A percentile compares a stretch with the other conserved stretches of the same genome.
Conservation (phyloP, 2,113 vertebrate genomes). For the Acanthisitta chloris region DNA sequence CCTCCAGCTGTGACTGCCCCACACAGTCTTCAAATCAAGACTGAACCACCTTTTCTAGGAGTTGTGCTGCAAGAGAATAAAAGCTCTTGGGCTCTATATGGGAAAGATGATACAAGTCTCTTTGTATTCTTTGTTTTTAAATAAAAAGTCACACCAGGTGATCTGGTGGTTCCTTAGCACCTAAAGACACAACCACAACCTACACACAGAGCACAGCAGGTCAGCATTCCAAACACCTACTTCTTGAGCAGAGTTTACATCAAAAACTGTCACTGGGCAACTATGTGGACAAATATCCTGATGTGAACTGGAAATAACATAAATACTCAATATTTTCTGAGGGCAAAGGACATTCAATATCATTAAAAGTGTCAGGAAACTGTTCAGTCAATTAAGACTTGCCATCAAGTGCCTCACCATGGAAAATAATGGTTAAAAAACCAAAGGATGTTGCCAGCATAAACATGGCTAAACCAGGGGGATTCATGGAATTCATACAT, state of each 20-base stretch:
- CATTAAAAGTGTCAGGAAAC: no score
- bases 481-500: not conserved
- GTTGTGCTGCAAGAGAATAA: not conserved
- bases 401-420: not conserved
- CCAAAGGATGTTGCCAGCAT: not conserved
- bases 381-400: not conserved
- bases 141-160: not conserved
- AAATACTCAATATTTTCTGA: not conserved
- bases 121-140: not conserved
- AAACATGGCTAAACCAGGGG: not conserved
- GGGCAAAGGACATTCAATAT: not conserved
- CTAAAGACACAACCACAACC: not conserved
- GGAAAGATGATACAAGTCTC: not conserved
- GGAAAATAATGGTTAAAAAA: not conserved
- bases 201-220: not conserved
- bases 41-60: not conserved
- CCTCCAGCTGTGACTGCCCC: no score
- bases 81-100: not conserved
- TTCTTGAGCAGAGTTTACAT: not conserved
- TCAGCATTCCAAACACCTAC: not conserved
- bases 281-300: not conserved
- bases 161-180: not conserved
- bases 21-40: not conserved
- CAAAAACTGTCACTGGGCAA: not conserved
- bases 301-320: not conserved